Percentiles rank a stretch among this genome's conserved stretches.
phyloP scores from a whole-genome alignment of 2,888 invertebrate species.

The Iphiclides podalirius region DNA sequence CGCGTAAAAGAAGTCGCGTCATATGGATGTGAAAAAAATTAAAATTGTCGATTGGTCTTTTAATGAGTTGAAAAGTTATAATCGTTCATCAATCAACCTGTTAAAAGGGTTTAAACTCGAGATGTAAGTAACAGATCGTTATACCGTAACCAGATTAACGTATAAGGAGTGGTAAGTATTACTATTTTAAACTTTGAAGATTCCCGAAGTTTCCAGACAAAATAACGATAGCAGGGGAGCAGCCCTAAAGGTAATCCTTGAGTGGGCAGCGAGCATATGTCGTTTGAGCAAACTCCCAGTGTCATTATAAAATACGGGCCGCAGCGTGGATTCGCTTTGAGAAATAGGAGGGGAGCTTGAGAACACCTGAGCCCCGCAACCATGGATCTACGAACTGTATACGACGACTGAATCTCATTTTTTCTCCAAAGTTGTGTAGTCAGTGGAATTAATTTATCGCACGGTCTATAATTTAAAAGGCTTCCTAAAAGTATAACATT shows the following conservation, averaged over 20 bases:
- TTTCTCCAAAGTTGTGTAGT: conserved; percentile 31
- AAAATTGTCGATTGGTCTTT: too few relatives aligned
- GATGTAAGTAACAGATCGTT: too few relatives aligned
- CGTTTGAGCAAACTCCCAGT: conserved; percentile 64
- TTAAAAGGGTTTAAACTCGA: too few relatives aligned
- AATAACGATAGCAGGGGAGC: conserved; percentile 41
- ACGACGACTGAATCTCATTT: conserved; percentile 25
- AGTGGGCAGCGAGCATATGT: conserved; percentile 70
- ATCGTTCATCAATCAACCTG: too few relatives aligned
- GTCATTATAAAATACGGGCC: conserved; percentile 76
- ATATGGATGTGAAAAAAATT: too few relatives aligned
- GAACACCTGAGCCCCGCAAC: conserved; percentile 60
- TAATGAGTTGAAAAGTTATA: too few relatives aligned
- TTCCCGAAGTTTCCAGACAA: conserved; percentile 28
- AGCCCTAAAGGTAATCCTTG: conserved; percentile 62
- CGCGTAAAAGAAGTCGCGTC: too few relatives aligned
- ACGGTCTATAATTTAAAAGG: conserved; percentile 1
- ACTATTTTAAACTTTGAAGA: conserved; percentile 28
- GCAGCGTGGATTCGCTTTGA: conserved; percentile 72
- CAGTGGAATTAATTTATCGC: conserved; percentile 33
- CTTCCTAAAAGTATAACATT: too few relatives aligned
- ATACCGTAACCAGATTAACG: too few relatives aligned
- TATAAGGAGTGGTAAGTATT: too few relatives aligned
- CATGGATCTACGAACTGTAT: conserved; percentile 41
- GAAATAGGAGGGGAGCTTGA: conserved; percentile 64